Evolutionary conservation across 2,113 vertebrate genomes (phyloP).

Genomic region (Thymallus thymallus): DNA sequence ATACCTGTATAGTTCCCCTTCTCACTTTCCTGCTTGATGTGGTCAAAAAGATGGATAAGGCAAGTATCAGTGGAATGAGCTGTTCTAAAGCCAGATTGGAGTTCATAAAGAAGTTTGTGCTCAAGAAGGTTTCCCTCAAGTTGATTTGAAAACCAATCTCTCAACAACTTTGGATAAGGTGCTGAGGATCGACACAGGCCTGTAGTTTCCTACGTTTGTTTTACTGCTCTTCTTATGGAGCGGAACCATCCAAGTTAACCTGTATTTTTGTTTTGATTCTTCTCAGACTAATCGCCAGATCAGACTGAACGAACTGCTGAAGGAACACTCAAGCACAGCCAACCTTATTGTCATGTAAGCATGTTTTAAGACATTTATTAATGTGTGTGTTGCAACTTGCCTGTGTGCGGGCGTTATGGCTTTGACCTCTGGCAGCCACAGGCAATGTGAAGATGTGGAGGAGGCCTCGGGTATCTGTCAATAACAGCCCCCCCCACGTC

Average conservation of each 20-base stretch:
- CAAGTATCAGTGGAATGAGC: too few species aligned
- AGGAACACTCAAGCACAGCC: conserved; percentile 93
- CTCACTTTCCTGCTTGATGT: too few species aligned
- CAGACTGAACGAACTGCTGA: conserved; percentile 91
- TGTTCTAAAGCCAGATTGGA: too few species aligned
- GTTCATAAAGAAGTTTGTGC: too few species aligned
- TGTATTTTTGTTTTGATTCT: conserved; percentile 11
- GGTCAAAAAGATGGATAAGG: too few species aligned
- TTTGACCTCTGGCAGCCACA: neutral
- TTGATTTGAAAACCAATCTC: too few species aligned
- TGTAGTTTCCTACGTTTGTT: too few species aligned
- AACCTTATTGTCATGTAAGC: conserved; percentile 93
- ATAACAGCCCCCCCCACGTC: neutral
- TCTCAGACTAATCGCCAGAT: conserved; percentile 91
- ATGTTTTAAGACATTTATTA: neutral
- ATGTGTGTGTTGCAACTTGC: conserved; percentile 17
- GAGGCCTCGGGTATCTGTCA: neutral
- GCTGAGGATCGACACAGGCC: too few species aligned
- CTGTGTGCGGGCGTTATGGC: neutral
- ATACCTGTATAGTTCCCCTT: too few species aligned
- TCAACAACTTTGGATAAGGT: too few species aligned
- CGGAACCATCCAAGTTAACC: neutral
- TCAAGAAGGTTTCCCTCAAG: too few species aligned
- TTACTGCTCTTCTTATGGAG: too few species aligned
- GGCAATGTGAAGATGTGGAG: neutral